phyloP scores from a whole-genome alignment of 2,888 invertebrate species.

The Nesidiocoris tenuis region DNA sequence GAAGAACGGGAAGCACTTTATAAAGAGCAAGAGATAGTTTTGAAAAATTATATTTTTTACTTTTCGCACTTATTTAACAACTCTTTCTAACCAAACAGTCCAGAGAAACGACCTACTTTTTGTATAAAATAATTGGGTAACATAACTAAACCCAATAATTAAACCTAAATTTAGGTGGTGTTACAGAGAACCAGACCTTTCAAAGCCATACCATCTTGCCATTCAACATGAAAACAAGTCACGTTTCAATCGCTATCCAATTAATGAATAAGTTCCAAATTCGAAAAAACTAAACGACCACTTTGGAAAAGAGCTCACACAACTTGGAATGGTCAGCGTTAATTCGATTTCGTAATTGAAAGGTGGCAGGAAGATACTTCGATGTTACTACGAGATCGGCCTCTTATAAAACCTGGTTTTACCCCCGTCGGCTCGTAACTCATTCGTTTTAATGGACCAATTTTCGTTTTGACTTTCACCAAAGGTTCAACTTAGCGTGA shows the following conservation, averaged over 20 bases:
- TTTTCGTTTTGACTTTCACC: slow-evolving; percentile 33
- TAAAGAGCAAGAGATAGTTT: too few relatives aligned
- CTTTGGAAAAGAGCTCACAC: background rate
- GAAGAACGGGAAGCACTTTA: too few relatives aligned
- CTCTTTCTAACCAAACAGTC: too few relatives aligned
- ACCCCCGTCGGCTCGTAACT: slow-evolving; percentile 3
- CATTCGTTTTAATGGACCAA: slow-evolving; percentile 34
- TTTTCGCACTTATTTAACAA: background rate
- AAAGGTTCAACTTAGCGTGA: slow-evolving; percentile 32
- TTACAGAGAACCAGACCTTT: too few relatives aligned
- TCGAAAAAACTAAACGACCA: background rate
- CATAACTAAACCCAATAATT: too few relatives aligned
- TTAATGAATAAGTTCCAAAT: background rate
- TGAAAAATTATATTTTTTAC: background rate
- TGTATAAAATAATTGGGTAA: too few relatives aligned
- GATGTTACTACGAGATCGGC: background rate
- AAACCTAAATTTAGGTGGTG: too few relatives aligned
- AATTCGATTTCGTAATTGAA: background rate
- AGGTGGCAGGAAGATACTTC: background rate
- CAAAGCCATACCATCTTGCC: too few relatives aligned
- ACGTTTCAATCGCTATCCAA: background rate
- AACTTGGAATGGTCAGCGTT: background rate
- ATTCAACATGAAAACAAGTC: background rate
- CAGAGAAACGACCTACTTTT: too few relatives aligned
- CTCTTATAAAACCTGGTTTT: background rate